phyloP scores from a whole-genome alignment of 2,113 vertebrate genomes.

The Struthio camelus region DNA sequence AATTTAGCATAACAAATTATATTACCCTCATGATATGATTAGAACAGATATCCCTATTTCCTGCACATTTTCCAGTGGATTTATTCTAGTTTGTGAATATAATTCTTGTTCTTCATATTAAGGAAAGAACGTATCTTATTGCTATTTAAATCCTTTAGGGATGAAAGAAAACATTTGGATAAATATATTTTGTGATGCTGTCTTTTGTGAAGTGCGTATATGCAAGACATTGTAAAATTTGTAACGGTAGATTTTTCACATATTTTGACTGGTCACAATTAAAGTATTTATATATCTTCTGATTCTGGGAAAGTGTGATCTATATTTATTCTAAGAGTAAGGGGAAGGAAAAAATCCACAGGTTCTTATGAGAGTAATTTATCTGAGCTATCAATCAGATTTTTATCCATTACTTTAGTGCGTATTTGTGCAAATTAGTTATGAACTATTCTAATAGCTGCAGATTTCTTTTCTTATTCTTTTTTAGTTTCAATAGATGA shows the following conservation, averaged over 20 bases:
- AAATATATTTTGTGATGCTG: neutral
- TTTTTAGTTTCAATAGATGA: neutral
- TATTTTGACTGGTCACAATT: neutral
- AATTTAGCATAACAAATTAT: conserved; percentile 59
- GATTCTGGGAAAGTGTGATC: neutral
- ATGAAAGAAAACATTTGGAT: neutral
- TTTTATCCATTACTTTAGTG: conserved; percentile 16
- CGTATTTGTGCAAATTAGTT: conserved; percentile 10
- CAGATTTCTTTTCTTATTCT: neutral
- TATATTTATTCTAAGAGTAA: neutral
- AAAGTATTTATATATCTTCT: neutral
- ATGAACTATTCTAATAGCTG: neutral
- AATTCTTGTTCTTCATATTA: conserved; percentile 23
- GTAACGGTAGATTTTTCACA: neutral
- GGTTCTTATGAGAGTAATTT: conserved; percentile 1
- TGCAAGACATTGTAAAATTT: neutral
- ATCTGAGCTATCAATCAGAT: conserved; percentile 5
- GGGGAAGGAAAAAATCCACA: neutral
- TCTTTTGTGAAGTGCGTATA: neutral
- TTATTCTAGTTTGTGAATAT: conserved; percentile 5
- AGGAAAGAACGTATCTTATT: neutral
- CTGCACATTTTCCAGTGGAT: neutral
- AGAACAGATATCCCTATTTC: conserved; percentile 37
- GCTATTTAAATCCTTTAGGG: neutral
- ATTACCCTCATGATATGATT: conserved; percentile 23